Conservation (phyloP, 2,888 invertebrate genomes). For the Ashinkailepas kermadecensis region DNA sequence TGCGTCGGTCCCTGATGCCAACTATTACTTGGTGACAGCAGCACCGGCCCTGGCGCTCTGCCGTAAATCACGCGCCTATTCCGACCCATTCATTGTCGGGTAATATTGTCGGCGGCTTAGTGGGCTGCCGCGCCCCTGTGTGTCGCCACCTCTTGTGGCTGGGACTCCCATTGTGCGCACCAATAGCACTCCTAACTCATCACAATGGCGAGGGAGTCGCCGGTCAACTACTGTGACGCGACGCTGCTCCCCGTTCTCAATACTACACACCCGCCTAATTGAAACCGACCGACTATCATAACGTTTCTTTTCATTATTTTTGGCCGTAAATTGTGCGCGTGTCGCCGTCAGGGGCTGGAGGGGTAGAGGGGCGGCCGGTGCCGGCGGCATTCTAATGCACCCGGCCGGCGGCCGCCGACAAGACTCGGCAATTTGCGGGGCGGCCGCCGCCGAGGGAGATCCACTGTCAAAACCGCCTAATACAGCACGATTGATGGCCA, state of each 20-base stretch:
- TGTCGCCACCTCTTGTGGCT: not conserved
- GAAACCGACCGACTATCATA: slow-evolving; percentile 8
- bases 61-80: too few species aligned
- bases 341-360: not conserved
- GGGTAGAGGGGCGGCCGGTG: not conserved
- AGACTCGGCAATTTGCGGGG: not conserved
- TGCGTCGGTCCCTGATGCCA: too few species aligned
- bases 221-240: too few species aligned
- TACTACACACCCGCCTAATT: not conserved
- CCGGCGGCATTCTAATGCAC: slow-evolving; percentile 12
- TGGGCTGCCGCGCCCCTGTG: not conserved
- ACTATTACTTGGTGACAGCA: too few species aligned
- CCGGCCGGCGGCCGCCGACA: not conserved
- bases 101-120: not conserved
- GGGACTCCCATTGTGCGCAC: not conserved
- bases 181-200: not conserved
- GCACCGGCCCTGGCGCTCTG: too few species aligned
- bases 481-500: not conserved
- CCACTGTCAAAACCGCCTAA: slow-evolving; percentile 5
- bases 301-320: slow-evolving; percentile 10
- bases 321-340: not conserved
- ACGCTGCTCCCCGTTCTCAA: too few species aligned
- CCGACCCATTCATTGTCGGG: not conserved
- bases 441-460: not conserved
- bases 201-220: not conserved